phyloP scores from a whole-genome alignment of 2,113 vertebrate species.

The Sinocyclocheilus anshuiensis region DNA sequence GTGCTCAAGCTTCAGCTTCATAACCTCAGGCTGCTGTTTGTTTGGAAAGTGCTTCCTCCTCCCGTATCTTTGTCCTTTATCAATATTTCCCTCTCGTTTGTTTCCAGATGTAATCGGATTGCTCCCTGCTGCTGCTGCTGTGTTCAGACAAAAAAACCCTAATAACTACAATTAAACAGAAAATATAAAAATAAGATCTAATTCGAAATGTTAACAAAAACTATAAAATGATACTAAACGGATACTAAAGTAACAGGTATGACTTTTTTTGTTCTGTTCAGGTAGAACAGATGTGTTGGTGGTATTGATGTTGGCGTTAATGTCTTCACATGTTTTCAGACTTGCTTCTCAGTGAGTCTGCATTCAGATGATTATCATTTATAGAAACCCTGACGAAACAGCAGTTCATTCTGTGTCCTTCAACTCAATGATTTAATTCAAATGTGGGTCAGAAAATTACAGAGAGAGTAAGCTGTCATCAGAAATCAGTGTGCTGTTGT shows the following conservation, averaged over 20 bases:
- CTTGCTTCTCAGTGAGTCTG: too few relatives aligned
- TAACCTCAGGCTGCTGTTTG: neutral
- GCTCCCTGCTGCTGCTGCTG: neutral
- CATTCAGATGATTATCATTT: neutral
- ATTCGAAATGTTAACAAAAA: too few relatives aligned
- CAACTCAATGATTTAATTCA: neutral
- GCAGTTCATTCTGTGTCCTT: neutral
- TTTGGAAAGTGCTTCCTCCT: neutral
- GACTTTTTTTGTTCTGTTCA: too few relatives aligned
- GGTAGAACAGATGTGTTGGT: too few relatives aligned
- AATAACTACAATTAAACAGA: too few relatives aligned
- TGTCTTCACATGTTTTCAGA: too few relatives aligned
- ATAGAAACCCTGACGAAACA: neutral
- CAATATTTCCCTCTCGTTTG: conserved; percentile 9
- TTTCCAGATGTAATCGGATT: neutral
- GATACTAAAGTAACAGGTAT: too few relatives aligned
- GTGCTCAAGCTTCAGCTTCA: neutral
- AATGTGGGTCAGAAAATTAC: neutral
- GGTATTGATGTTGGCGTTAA: too few relatives aligned
- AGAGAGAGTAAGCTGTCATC: neutral
- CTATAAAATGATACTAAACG: too few relatives aligned
- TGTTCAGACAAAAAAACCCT: neutral
- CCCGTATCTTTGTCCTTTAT: neutral
- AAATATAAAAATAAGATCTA: too few relatives aligned
- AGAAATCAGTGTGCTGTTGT: too few relatives aligned